A percentile compares a stretch with the other conserved stretches of the same genome.
phyloP scores from a whole-genome alignment of 2,888 invertebrate genomes.

The Quadriops clusia region DNA sequence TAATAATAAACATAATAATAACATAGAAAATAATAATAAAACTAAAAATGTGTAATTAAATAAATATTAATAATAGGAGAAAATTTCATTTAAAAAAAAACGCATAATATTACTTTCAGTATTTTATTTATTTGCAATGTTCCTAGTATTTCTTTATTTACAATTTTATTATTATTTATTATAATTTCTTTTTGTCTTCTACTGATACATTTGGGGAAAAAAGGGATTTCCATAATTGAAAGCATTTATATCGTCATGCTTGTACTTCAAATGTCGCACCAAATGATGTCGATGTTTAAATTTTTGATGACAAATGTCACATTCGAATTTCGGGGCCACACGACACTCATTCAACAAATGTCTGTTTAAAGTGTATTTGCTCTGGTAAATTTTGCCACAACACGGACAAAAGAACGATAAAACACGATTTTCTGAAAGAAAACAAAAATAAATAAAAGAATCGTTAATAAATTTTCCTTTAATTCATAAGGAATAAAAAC shows the following conservation, averaged over 20 bases:
- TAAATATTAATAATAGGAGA: constrained; percentile 2
- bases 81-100: too few relatives aligned
- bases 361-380: constrained; percentile 13
- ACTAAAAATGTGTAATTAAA: not conserved
- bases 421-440: too few relatives aligned
- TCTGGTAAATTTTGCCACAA: constrained; percentile 15
- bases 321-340: constrained; percentile 28
- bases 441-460: too few relatives aligned
- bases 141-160: too few relatives aligned
- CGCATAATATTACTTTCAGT: too few relatives aligned
- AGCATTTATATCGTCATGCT: constrained; percentile 6
- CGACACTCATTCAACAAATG: constrained; percentile 38
- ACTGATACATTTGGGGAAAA: constrained; percentile 4
- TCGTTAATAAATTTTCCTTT: too few relatives aligned
- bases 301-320: constrained; percentile 33
- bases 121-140: too few relatives aligned
- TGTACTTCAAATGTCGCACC: constrained; percentile 33
- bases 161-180: too few relatives aligned
- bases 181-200: not conserved
- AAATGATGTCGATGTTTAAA: constrained; percentile 35
- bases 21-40: too few relatives aligned
- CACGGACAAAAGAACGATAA: too few relatives aligned
- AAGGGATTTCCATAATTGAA: not conserved
- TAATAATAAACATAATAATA: too few relatives aligned
- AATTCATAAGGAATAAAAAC: too few relatives aligned